Base-by-base conservation (phyloP, 2,113 vertebrate species). In the Serinus canaria region DNA sequence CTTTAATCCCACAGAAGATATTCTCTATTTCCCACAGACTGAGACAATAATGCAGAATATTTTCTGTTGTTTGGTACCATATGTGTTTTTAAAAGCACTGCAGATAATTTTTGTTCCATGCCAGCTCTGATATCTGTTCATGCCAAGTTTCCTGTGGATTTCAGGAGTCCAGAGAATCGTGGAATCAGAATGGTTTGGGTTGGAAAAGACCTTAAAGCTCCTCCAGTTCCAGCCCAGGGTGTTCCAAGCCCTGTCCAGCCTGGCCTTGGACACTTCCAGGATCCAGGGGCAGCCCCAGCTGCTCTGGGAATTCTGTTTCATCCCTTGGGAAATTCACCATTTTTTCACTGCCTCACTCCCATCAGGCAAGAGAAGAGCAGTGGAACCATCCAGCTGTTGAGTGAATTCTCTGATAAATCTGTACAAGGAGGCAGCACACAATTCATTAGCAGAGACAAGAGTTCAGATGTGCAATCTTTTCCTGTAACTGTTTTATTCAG, bases 51-150 rank as follows among this genome's bases (percentile, higher is more conserved):
- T 18, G 9, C 35, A 30, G 84, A 50, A 11, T 79, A 8, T 66
- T 44, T 90, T 37, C 20, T 25, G 13, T 24, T 91, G 53, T 4
- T 76, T 64, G 72, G 15, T 44, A 39, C 82, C 70, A 37, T 88
- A 88, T 83, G 85, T 85, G 53, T 92, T 94, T 94, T 94, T 66
- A 27, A 93, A 94, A 91, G 88, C 92, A 27, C 33, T 73, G 79
- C 88, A 62, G 75, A 50, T 90, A 28, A 64, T 52, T 89, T 46
- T 83, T 84, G 24, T 70, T 63, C 8, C 13, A 0, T 75, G 92
- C 94, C 92, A 91, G 47, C 80, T 89, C 80, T 5, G 3, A 14
- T 49, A 24, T 20, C 55, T 85, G 6, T 11, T 73, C 3, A 2
- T 80, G 87, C 92, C 87, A 91, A 85, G n/a, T 39, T 86, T 46